phyloP scores from a whole-genome alignment of 35 echinoderm and acorn worm genomes.

The Nesometra sesokonis region DNA sequence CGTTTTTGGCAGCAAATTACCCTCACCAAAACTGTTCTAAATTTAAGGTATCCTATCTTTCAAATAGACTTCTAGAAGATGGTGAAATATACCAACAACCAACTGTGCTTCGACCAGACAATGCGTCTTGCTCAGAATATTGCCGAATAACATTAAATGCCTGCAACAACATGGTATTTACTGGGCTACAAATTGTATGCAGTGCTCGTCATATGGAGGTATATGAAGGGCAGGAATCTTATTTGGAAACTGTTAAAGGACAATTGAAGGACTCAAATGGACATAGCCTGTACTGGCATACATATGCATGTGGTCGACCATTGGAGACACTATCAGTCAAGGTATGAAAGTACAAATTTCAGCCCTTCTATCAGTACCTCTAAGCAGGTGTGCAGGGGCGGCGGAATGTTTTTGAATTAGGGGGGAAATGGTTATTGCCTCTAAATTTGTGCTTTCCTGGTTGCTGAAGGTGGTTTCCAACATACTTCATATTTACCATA shows the following conservation, averaged over 20 bases:
- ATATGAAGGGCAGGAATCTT: neutral
- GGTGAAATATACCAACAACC: neutral
- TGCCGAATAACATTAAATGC: neutral
- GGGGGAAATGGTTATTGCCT: too few species aligned
- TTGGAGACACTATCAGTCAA: neutral
- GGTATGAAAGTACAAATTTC: too few species aligned
- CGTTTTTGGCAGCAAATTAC: too few species aligned
- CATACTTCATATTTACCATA: too few species aligned
- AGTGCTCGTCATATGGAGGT: neutral
- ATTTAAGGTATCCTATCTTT: neutral
- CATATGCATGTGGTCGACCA: neutral
- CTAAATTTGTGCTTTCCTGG: too few species aligned
- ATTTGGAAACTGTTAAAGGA: neutral
- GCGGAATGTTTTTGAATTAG: too few species aligned
- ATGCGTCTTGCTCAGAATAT: neutral
- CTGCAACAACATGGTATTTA: neutral
- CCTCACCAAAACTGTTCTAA: too few species aligned
- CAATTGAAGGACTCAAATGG: neutral
- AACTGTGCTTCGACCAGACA: neutral
- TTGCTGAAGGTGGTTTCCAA: too few species aligned
- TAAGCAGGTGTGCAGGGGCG: too few species aligned
- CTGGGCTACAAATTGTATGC: neutral
- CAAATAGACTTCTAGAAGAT: neutral
- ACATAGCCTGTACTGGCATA: neutral
- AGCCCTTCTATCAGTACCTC: too few species aligned